Percentiles rank a stretch among this genome's conserved stretches.
phyloP scores from a whole-genome alignment of 2,113 vertebrate species.

The Leucoraja erinaceus region DNA sequence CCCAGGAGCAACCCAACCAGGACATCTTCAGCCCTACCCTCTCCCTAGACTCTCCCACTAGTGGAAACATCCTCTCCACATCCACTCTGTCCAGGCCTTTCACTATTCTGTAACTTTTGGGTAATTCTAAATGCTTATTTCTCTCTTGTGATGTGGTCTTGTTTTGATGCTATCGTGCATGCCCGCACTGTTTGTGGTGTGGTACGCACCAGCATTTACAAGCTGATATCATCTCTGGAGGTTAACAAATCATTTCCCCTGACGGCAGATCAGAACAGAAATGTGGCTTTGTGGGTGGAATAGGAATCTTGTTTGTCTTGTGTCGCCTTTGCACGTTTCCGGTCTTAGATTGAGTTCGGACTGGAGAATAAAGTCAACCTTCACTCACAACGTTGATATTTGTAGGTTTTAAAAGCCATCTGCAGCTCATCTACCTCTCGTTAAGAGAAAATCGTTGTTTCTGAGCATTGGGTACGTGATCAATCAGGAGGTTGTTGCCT shows the following conservation, averaged over 20 bases:
- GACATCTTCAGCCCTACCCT: too few species aligned
- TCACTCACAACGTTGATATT: neutral
- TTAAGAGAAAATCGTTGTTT: slow-evolving; percentile 29
- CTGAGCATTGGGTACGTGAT: neutral
- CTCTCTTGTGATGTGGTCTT: neutral
- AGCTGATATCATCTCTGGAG: neutral
- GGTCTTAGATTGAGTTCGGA: neutral
- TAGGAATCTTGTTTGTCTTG: neutral
- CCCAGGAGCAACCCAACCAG: too few species aligned
- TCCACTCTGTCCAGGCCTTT: too few species aligned
- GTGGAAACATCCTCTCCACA: too few species aligned
- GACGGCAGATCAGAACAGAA: neutral
- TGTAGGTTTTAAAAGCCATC: neutral
- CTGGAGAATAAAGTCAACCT: neutral
- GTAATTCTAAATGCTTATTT: neutral
- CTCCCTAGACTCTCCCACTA: too few species aligned
- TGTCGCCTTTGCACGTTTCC: neutral
- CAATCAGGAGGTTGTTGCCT: slow-evolving; percentile 25
- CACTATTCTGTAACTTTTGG: too few species aligned
- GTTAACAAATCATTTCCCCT: neutral
- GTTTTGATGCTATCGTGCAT: neutral
- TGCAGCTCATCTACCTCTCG: neutral
- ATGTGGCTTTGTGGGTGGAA: neutral
- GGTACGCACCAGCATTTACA: neutral
- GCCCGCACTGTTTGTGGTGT: neutral